Base-by-base conservation (phyloP, 1,140 invertebrate species). In the Polypedilum vanderplanki region DNA sequence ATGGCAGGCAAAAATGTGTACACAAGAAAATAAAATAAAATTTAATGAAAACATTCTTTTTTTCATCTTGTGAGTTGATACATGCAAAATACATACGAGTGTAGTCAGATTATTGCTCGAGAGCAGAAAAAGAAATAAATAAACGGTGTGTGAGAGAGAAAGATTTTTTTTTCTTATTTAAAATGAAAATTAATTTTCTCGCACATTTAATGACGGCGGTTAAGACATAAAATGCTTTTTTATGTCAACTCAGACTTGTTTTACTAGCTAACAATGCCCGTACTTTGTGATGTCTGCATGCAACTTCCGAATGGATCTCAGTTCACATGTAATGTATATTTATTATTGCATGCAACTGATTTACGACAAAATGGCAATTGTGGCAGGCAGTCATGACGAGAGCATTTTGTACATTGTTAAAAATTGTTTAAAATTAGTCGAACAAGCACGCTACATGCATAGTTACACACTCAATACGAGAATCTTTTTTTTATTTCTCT, bases 121-220 rank as follows among this genome's bases (percentile, higher is more conserved):
- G 20, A 70, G 18, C 24, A 33, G 24, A 33, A 33, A 33, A 33
- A 33, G 24, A 33, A 70, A 70, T 20, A 70, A 70, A 70, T 20
- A 70, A 70, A 70, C 20, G 17, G 24, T 33, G 24, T 33, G 24
- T 33, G 24, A 33, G 24, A 33, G 24, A 33, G 24, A 33, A 70
- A 22, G 7, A 57, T 57, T 57, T n/a, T n/a, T n/a, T 46, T 46
- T 46, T 46, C 40, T 41, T 41, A 4, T 41, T 46, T 67, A n/a
- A 67, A 70, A 70, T 18, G 65, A 70, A 70, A 70, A 70, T 70
- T 70, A 70, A 70, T 70, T 70, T 70, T 70, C 65, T 70, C 65
- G 20, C 65, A 70, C 65, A 18, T 18, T 22, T 18, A 70, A 70
- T n/a, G 46, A 57, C 46, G 4, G 46, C 46, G 46, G 46, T 57